Evolutionary conservation across 2,888 invertebrate genomes (phyloP).

Genomic region (Drosophila cracens): DNA sequence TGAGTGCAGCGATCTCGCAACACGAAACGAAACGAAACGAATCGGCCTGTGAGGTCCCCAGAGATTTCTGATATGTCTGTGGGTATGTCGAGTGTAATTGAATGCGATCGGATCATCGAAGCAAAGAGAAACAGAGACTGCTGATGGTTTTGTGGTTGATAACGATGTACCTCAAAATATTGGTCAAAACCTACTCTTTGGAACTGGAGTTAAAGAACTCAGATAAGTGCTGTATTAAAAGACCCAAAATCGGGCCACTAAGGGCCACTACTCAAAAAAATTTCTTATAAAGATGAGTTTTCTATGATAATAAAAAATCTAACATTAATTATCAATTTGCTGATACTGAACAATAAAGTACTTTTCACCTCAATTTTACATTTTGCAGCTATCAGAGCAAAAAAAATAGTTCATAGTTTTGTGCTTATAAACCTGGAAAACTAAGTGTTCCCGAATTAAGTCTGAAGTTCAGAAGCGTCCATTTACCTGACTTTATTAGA

Average conservation of each 20-base stretch:
- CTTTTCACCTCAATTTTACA: neutral
- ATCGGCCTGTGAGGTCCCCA: slow-evolving; percentile 59
- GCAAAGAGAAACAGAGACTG: slow-evolving; percentile 13
- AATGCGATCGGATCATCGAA: slow-evolving; percentile 32
- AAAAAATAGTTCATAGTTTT: neutral
- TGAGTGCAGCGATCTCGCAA: slow-evolving; percentile 34
- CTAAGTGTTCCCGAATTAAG: neutral
- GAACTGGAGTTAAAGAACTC: neutral
- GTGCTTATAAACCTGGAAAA: neutral
- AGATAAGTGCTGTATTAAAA: neutral
- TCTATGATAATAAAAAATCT: neutral
- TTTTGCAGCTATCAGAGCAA: neutral
- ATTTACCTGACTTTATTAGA: neutral
- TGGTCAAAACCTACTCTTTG: neutral
- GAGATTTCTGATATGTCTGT: slow-evolving; percentile 36
- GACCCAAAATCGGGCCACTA: neutral
- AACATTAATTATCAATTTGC: neutral
- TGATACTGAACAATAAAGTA: neutral
- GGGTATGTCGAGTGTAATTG: slow-evolving; percentile 22
- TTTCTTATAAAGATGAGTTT: neutral
- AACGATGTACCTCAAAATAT: neutral
- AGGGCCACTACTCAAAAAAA: neutral
- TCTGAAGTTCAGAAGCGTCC: neutral
- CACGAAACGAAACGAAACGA: slow-evolving; percentile 1
- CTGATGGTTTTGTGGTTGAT: slow-evolving; percentile 7